Percentiles rank a stretch among this genome's conserved stretches.
Conservation (phyloP, 2,888 invertebrate genomes). For the Chloromyia formosa region DNA sequence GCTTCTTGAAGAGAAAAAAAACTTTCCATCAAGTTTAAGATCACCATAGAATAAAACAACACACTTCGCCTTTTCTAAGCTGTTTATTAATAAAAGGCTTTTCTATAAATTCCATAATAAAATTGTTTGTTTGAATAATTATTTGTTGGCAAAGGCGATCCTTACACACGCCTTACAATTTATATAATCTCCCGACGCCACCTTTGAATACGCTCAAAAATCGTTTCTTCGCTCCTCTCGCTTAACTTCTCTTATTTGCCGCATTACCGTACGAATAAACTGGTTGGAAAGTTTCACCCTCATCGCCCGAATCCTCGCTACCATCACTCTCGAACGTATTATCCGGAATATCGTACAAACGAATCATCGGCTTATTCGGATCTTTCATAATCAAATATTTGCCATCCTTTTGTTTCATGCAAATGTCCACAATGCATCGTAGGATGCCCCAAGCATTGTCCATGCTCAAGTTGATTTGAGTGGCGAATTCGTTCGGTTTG, state of each 20-base stretch:
- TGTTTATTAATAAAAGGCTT: not conserved
- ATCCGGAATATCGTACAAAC: constrained; percentile 97
- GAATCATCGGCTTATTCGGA: constrained; percentile 97
- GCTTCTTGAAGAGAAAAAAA: too few relatives aligned
- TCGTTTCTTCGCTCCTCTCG: not conserved
- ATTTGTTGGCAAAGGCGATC: not conserved
- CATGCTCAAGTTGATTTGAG: constrained; percentile 98
- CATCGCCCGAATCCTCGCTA: constrained; percentile 72
- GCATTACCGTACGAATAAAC: constrained; percentile 56
- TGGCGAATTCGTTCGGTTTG: constrained; percentile 97
- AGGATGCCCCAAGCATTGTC: constrained; percentile 99
- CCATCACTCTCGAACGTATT: constrained; percentile 98
- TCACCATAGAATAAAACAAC: not conserved
- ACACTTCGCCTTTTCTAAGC: not conserved
- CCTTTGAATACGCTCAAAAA: too few relatives aligned
- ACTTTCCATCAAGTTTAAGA: too few relatives aligned
- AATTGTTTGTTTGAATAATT: not conserved
- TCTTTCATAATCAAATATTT: constrained; percentile 98
- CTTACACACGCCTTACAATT: not conserved
- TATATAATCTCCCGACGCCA: not conserved
- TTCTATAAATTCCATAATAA: not conserved
- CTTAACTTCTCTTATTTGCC: constrained; percentile 38
- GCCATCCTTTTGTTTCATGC: constrained; percentile 96
- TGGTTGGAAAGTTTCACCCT: constrained; percentile 63
- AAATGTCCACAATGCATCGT: constrained; percentile 95